Evolutionary conservation across 2,888 invertebrate species (phyloP).

Genomic region (Ophonus ardosiacus): DNA sequence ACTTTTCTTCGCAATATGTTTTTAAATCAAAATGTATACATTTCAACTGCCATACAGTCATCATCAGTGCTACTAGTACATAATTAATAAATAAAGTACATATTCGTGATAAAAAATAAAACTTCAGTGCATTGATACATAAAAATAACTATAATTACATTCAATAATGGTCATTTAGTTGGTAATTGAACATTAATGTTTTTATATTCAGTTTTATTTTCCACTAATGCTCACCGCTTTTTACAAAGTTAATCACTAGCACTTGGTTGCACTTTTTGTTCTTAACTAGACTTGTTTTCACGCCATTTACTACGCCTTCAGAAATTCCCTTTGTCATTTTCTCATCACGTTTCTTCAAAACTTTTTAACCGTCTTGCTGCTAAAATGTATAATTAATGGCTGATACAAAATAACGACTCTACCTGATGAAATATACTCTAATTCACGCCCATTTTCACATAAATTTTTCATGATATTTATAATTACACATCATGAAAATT

Average conservation of each 20-base stretch:
- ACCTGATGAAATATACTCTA: constrained; percentile 21
- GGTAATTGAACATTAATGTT: constrained; percentile 24
- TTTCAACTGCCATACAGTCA: too few relatives aligned
- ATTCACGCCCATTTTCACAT: constrained; percentile 9
- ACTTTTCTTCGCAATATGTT: too few relatives aligned
- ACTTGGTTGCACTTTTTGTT: constrained; percentile 11
- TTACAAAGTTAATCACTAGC: constrained; percentile 34
- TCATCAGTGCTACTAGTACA: too few relatives aligned
- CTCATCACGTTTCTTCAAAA: constrained; percentile 25
- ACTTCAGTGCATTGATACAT: too few relatives aligned
- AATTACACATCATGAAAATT: background rate
- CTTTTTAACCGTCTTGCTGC: constrained; percentile 12
- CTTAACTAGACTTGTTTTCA: constrained; percentile 13
- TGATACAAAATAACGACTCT: constrained; percentile 5
- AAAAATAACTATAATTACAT: background rate
- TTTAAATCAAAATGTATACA: too few relatives aligned
- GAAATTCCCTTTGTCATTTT: constrained; percentile 41
- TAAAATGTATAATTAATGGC: constrained; percentile 35
- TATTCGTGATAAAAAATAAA: background rate
- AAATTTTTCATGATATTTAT: constrained; percentile 21
- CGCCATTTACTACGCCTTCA: constrained; percentile 31
- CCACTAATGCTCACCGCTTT: constrained; percentile 8
- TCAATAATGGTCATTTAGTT: constrained; percentile 33
- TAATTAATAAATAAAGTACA: too few relatives aligned
- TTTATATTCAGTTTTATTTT: constrained; percentile 32